phyloP scores from a whole-genome alignment of 1,140 invertebrate genomes.

The Bilobella aurantiaca region DNA sequence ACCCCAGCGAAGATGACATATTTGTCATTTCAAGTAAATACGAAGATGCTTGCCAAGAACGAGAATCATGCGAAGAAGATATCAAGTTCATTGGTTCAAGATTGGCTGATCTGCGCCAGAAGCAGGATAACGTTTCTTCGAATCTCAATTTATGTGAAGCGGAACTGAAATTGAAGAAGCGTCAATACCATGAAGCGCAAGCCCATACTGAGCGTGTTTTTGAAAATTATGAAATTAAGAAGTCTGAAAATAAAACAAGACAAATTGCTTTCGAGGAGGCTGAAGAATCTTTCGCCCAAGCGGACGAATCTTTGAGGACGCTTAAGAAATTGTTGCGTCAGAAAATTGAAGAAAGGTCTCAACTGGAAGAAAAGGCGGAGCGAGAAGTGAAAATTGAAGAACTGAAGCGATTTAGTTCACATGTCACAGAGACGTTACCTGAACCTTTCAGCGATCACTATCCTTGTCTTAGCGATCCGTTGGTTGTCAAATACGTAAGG shows the following conservation, averaged over 20 bases:
- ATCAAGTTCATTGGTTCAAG: too few species aligned
- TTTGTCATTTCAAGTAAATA: too few species aligned
- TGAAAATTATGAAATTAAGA: neutral
- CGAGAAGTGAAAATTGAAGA: neutral
- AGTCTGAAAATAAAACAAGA: neutral
- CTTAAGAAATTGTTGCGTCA: neutral
- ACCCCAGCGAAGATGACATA: too few species aligned
- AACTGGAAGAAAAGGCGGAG: neutral
- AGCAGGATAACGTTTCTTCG: too few species aligned
- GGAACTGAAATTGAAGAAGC: neutral
- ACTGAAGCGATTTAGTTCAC: neutral
- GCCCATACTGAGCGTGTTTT: neutral
- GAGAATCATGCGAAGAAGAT: too few species aligned
- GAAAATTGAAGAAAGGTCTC: neutral
- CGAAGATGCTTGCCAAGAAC: too few species aligned
- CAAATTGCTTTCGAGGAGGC: neutral
- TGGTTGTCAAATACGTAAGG: neutral
- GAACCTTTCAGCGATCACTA: too few species aligned
- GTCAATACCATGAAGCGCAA: neutral
- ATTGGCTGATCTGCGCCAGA: too few species aligned
- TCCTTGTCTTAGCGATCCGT: too few species aligned
- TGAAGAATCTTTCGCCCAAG: neutral
- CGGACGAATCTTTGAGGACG: neutral
- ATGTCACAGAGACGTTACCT: neutral
- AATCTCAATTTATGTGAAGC: too few species aligned